Conservation (phyloP, 2,888 invertebrate species). For the Girardia tigrina region DNA sequence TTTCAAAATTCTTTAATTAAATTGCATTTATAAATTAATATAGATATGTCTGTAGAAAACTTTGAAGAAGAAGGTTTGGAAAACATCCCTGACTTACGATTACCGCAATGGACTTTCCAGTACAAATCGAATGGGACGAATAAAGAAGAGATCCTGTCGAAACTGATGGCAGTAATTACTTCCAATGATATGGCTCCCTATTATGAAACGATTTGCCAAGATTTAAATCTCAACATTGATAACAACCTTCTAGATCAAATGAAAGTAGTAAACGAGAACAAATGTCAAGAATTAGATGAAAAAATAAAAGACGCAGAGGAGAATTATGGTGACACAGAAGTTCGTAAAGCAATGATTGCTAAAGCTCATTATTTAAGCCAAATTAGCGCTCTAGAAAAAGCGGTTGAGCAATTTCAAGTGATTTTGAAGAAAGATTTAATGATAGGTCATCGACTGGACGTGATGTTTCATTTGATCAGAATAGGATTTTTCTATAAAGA, state of each 20-base stretch:
- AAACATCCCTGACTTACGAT: too few relatives aligned
- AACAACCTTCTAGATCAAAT: slow-evolving; percentile 52
- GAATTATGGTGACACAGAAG: slow-evolving; percentile 76
- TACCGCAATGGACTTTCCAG: too few relatives aligned
- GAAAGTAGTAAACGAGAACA: slow-evolving; percentile 62
- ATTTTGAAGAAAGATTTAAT: slow-evolving; percentile 63
- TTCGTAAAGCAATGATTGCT: slow-evolving; percentile 65
- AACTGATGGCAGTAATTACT: too few relatives aligned
- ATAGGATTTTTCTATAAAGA: slow-evolving; percentile 75
- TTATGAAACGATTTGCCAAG: slow-evolving; percentile 74
- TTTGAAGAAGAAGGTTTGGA: too few relatives aligned
- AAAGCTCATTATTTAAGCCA: slow-evolving; percentile 71
- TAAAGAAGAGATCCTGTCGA: too few relatives aligned
- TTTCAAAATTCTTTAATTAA: too few relatives aligned
- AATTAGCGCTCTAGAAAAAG: slow-evolving; percentile 61
- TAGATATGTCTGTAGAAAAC: too few relatives aligned
- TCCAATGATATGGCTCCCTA: slow-evolving; percentile 91
- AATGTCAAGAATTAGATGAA: slow-evolving; percentile 61
- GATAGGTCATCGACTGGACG: slow-evolving; percentile 68
- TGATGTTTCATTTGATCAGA: slow-evolving; percentile 71
- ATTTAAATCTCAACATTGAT: slow-evolving; percentile 65
- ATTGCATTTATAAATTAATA: too few relatives aligned
- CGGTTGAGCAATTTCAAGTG: slow-evolving; percentile 29
- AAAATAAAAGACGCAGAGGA: slow-evolving; percentile 76
- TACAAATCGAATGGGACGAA: too few relatives aligned